These are phyloP conservation scores for Cheiracanthium punctorium DNA, from an alignment of 2,888 invertebrate genomes.

Conservation along the genomic window DNA sequence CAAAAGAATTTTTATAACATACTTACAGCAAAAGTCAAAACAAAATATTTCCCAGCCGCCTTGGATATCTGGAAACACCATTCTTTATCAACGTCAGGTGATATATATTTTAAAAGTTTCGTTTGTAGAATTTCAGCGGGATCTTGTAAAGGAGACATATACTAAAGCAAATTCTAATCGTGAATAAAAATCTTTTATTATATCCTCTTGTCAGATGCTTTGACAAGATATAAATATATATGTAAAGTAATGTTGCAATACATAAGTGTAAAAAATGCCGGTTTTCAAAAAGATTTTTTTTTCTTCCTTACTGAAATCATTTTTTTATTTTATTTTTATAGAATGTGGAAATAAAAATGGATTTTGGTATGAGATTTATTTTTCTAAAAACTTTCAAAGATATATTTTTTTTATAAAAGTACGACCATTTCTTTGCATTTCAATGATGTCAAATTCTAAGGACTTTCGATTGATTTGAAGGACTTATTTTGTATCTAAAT, in stretches of 20 bases:
- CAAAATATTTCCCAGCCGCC: neutral
- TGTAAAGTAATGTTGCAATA: neutral
- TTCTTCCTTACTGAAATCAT: no score
- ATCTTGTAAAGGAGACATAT: neutral
- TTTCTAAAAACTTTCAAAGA: no score
- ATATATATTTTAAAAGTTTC: neutral
- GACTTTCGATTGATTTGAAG: no score
- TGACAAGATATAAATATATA: neutral
- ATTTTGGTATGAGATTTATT: no score
- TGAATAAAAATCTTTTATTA: neutral
- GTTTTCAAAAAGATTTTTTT: neutral
- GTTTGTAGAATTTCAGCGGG: neutral
- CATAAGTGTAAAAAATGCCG: neutral
- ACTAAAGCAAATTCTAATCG: neutral
- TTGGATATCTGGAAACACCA: neutral
- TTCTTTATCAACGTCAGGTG: neutral
- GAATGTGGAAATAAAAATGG: no score
- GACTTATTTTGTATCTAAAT: no score
- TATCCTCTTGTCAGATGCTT: neutral
- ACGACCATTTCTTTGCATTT: no score
- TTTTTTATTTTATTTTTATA: no score
- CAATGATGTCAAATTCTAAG: no score
- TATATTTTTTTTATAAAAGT: no score
- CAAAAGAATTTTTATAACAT: no score
- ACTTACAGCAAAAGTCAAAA: neutral